Evolutionary conservation across 1,140 invertebrate species (phyloP), one percentile per base, ranked within the genome.

Genomic region (Chrysoperla carnea): DNA sequence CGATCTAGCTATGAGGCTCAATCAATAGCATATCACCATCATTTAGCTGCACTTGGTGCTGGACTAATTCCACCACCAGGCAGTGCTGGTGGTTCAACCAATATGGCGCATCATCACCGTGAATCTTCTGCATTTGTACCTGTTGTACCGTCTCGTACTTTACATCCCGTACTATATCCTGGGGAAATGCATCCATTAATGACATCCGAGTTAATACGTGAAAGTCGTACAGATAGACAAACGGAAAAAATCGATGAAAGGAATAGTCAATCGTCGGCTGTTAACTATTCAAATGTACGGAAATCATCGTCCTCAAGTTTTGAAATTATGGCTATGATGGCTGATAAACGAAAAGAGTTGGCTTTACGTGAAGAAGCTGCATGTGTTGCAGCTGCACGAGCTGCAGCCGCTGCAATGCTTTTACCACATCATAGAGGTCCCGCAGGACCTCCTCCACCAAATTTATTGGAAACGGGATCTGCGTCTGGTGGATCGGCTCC

Each of bases 321-420:
- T 53, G 81, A 86, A 48, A 72, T 85, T 45, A 81, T 84, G 68
- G 81, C 81, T 14, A 84, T 85, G 74, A 84, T 87, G 81, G 80
- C 79, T 0, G 83, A 87, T 54, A 87, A 87, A 54, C 65, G 80
- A 17, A 86, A 86, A 54, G 83, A 85, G 52, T 60, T 85, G 41
- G 79, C 78, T 0, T 55, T 80, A 27, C 60, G 76, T 13, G 76
- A 80, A 52, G 76, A 75, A 39, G 75, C 73, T 3, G 61, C 57
- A 1, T 57, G 56, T 37, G 54, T 56, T 2, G 58, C 59, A 49
- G 67, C 40, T 52, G 64, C 52, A 50, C 63, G 52, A 17, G 46
- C 56, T 59, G 46, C 56, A 53, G 41, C 55, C 54, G 66, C 78
- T 33, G 65, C 78, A 0, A 55, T 67, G 42, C 64, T 72, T 60